Evolutionary conservation across 2,113 vertebrate genomes (phyloP), one percentile per base, ranked within the genome.

Genomic region (Holacanthus passer): DNA sequence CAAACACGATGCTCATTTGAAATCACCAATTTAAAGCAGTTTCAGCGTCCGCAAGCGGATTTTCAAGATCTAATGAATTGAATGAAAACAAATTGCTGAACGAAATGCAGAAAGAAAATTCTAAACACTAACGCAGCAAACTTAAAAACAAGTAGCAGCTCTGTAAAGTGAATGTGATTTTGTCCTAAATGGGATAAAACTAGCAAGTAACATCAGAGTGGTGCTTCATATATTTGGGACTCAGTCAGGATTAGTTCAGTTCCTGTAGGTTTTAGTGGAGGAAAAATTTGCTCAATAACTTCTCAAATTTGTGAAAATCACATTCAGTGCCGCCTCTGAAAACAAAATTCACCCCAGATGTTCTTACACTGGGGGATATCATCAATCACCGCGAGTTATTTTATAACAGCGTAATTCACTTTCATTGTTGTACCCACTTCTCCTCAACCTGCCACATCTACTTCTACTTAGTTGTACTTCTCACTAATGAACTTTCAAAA

Each of bases 341-440:
- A 77, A 29, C 72, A 50, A 70, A 59, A 50, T 35, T 59, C 50
- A 59, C 55, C 50, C 69, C 52, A 59, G 78, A 84, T 81, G 62
- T 29, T 60, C 75, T 74, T 48, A 41, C 41, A 64, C 79, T 73
- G 24, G 8, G 72, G 71, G 81, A 87, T 35, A 73, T 84, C 84
- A 84, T 90, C 78, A 78, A 78, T 89, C 90, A 80, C 70, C 5
- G 7, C 14, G 84, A 87, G 74, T 90, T 85, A 88, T 83, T 88
- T 87, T 70, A 62, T 82, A 87, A 80, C 75, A 29, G 48, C 24
- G 68, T 82, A 82, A 87, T 87, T 88, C 69, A 84, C 81, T 87
- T 79, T 78, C 67, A 71, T 24, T 58, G 72, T 79, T 79, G 72
- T 41, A 66, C 71, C 45, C 43, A 6, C 24, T 77, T 83, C 74